These are phyloP conservation scores for Harpalus rubripes DNA, from an alignment of 2,888 invertebrate species.

Conservation along the genomic window DNA sequence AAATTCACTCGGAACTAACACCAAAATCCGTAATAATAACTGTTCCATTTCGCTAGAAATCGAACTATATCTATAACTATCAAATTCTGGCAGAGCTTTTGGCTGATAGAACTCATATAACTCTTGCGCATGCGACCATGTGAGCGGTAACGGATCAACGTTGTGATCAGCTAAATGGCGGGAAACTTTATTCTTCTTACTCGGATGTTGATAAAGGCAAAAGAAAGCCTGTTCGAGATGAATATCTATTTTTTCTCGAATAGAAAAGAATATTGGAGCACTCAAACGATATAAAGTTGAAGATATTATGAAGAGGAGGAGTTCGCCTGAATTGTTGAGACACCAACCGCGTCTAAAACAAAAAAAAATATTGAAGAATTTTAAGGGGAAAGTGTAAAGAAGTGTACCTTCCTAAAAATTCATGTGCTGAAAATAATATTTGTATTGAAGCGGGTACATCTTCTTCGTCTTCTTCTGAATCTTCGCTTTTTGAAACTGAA, in stretches of 20 bases:
- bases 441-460: conserved; percentile 86
- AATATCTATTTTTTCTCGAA: conserved; percentile 85
- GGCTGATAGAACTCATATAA: conserved; percentile 91
- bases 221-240: conserved; percentile 92
- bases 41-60: conserved; percentile 91
- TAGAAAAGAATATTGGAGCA: conserved; percentile 82
- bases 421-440: conserved; percentile 90
- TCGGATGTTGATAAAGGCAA: conserved; percentile 92
- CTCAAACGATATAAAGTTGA: conserved; percentile 85
- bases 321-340: conserved; percentile 86
- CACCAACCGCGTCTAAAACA: conserved; percentile 86
- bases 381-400: not conserved
- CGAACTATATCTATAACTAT: conserved; percentile 86
- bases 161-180: conserved; percentile 88
- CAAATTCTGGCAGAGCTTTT: conserved; percentile 88
- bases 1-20: conserved; percentile 84
- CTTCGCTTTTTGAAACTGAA: conserved; percentile 72
- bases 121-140: conserved; percentile 87
- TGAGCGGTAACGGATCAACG: conserved; percentile 83
- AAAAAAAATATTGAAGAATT: not conserved
- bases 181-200: conserved; percentile 83
- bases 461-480: conserved; percentile 77
- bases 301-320: conserved; percentile 88
- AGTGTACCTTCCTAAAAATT: conserved; percentile 84
- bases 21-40: conserved; percentile 85